Percentiles rank a stretch among this genome's conserved stretches.
Conservation (phyloP, 2,888 invertebrate genomes). For the Dynastes grantii region DNA sequence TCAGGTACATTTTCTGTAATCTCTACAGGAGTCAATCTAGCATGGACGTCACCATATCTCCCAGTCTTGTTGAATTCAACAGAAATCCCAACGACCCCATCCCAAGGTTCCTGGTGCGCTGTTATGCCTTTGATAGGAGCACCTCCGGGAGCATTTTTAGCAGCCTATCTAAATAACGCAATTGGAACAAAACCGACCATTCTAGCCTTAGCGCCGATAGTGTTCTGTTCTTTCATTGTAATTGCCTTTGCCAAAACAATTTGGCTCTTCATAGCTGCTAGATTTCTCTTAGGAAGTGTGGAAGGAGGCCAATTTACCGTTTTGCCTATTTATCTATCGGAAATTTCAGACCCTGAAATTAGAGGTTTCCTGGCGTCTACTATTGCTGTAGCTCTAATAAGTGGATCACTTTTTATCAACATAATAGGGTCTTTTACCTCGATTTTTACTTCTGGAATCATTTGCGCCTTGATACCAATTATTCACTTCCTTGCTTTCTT, state of each 20-base stretch:
- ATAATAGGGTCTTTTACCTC: conserved; percentile 76
- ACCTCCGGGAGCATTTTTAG: conserved; percentile 76
- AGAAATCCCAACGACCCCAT: conserved; percentile 71
- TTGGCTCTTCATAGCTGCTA: conserved; percentile 72
- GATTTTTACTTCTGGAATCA: conserved; percentile 73
- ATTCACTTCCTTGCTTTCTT: conserved; percentile 74
- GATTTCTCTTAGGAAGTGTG: conserved; percentile 73
- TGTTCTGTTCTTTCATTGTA: conserved; percentile 76
- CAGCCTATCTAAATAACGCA: conserved; percentile 77
- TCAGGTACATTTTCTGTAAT: conserved; percentile 63
- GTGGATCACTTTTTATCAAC: conserved; percentile 76
- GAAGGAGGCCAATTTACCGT: conserved; percentile 68
- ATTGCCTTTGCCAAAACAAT: conserved; percentile 76
- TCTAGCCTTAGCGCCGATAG: conserved; percentile 64
- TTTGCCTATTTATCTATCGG: conserved; percentile 75
- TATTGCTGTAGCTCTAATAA: conserved; percentile 73
- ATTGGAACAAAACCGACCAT: conserved; percentile 75
- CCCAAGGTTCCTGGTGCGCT: conserved; percentile 77
- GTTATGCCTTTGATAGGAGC: conserved; percentile 79
- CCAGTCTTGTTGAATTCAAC: conserved; percentile 71
- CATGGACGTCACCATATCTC: conserved; percentile 77
- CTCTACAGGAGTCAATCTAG: conserved; percentile 67
- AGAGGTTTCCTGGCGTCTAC: conserved; percentile 77
- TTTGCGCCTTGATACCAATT: conserved; percentile 75
- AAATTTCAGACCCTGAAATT: conserved; percentile 74